Conservation (phyloP, 2,113 vertebrate genomes). For the Perca fluviatilis region DNA sequence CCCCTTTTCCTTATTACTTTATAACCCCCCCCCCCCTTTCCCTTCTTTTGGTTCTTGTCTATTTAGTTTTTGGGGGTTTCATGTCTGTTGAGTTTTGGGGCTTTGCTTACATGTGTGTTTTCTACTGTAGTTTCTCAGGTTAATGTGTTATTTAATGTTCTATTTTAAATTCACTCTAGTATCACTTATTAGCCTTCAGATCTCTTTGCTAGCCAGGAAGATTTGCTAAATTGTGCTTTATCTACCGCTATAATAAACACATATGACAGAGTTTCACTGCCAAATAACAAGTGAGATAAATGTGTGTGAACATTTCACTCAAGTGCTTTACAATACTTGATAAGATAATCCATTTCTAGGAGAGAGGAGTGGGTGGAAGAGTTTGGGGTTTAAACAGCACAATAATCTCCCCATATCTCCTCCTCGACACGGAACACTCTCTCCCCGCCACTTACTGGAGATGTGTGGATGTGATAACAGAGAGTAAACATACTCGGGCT, state of each 20-base stretch:
- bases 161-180: slow-evolving; percentile 38
- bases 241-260: slow-evolving; percentile 59
- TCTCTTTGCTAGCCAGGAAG: slow-evolving; percentile 12
- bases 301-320: slow-evolving; percentile 74
- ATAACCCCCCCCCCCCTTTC: slow-evolving; percentile 35
- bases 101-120: slow-evolving; percentile 31
- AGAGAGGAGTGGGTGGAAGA: slow-evolving; percentile 56
- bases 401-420: slow-evolving; percentile 74
- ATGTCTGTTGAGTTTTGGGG: slow-evolving; percentile 27
- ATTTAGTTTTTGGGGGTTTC: background rate
- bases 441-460: slow-evolving; percentile 64
- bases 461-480: slow-evolving; percentile 78
- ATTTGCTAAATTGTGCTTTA: slow-evolving; percentile 46
- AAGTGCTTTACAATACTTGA: slow-evolving; percentile 73
- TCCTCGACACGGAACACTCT: slow-evolving; percentile 63
- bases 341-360: slow-evolving; percentile 75
- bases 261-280: slow-evolving; percentile 58
- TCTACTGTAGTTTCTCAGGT: slow-evolving; percentile 23
- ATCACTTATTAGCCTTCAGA: slow-evolving; percentile 44
- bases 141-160: slow-evolving; percentile 38
- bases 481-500: slow-evolving; percentile 74
- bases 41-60: slow-evolving; percentile 39
- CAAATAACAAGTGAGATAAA: slow-evolving; percentile 66
- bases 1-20: slow-evolving; percentile 50
- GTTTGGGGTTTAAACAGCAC: slow-evolving; percentile 64